Evolutionary conservation across 92 coral and sea anemone species (phyloP), one percentile per base, ranked within the genome.

Genomic region (Zoanthus sansibaricus): DNA sequence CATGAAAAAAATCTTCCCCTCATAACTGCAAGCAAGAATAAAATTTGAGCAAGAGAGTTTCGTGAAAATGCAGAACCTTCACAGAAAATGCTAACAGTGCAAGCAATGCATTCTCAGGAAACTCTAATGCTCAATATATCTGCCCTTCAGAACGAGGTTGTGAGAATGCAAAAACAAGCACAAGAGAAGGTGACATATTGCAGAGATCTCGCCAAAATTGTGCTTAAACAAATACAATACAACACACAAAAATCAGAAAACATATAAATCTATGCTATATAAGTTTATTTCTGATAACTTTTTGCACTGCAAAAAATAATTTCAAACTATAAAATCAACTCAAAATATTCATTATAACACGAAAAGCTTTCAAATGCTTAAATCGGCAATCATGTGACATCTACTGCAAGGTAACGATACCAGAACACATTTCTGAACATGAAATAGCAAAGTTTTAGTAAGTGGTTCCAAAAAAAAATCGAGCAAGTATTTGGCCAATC

Each of bases 351-450:
- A 25, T 25, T 25, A 25, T 25, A 25, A 25, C 25, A 25, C 25
- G 25, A 25, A 25, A 25, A 25, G 25, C 25, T 25, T 25, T 25
- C 25, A 25, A 25, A 25, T 25, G 78, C 87, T 59, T 88, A 72
- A 37, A 80, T 74, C 58, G 87, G 83, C 20, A 88, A 88, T 62
- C 86, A 79, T 72, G 86, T 87, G 55, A 79, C 46, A 87, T 42
- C 52, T 87, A 79, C 66, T 82, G 87, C 46, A 86, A 77, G 89
- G 52, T 25, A 25, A 25, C 25, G 25, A 5, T 9, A 48, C 52
- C 52, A 48, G 9, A 48, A 5, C 52, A 48, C 9, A 48, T 9
- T 48, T 48, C 9, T 5, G 52, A 79, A 79, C 13, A 10, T 64
- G 44, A 46, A n/a, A 68, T 6, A 68, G 42, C 42, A 12, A 68